These are phyloP conservation scores for Lycopodina hypogea DNA, from an alignment of 37 sponge, comb jelly and placozoan genomes.

Conservation along the genomic window DNA sequence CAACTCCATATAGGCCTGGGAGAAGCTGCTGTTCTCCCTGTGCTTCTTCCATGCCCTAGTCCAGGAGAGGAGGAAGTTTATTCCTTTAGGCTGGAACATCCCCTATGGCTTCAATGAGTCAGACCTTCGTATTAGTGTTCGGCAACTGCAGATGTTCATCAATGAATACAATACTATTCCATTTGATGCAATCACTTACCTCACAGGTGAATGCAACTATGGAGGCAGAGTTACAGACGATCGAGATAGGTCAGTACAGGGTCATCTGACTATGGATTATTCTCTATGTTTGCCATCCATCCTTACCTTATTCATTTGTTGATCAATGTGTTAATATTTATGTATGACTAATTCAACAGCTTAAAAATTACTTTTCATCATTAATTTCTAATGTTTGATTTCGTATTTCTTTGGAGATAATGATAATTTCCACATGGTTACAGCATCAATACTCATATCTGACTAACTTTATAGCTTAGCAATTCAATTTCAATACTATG, in stretches of 20 bases:
- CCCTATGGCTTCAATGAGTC: slow-evolving; percentile 99
- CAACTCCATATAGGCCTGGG: slow-evolving; percentile 65
- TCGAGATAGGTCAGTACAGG: slow-evolving; percentile 81
- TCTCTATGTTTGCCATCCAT: too few relatives aligned
- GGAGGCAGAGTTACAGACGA: slow-evolving; percentile 99
- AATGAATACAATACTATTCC: slow-evolving; percentile 93
- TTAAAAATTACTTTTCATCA: too few relatives aligned
- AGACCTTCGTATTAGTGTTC: slow-evolving; percentile 89
- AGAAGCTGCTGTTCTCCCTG: slow-evolving; percentile 93
- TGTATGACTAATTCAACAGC: too few relatives aligned
- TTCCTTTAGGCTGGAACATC: slow-evolving; percentile 98
- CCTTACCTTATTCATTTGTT: too few relatives aligned
- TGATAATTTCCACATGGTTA: too few relatives aligned
- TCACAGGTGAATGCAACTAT: slow-evolving; percentile 98
- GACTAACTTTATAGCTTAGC: too few relatives aligned
- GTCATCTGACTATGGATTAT: too few relatives aligned
- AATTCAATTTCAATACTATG: too few relatives aligned
- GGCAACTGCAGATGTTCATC: slow-evolving; percentile 96
- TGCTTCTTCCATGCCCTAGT: slow-evolving; percentile 99
- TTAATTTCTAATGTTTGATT: neutral
- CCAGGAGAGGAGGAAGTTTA: slow-evolving; percentile 94
- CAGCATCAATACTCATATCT: too few relatives aligned
- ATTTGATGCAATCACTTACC: slow-evolving; percentile 92
- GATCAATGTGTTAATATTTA: too few relatives aligned
- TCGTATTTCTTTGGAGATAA: too few relatives aligned